These are phyloP conservation scores for Halcyon malimbica DNA, from an alignment of 2,113 vertebrate species.

Conservation along the genomic window DNA sequence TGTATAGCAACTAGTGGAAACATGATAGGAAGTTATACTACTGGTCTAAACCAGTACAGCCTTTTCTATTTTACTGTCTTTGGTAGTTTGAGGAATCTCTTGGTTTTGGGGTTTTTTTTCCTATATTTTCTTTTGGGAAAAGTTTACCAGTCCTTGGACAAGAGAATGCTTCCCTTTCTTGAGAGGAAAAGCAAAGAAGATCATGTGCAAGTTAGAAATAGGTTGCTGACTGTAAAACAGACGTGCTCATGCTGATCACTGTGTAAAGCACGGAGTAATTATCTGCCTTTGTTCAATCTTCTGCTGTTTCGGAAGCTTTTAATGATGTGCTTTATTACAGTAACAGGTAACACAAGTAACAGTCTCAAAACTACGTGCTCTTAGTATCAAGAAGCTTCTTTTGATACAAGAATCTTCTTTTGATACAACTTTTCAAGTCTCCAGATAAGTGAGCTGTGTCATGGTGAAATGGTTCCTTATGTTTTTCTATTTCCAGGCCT, in stretches of 20 bases:
- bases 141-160: not conserved
- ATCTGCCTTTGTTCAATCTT: not conserved
- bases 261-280: not conserved
- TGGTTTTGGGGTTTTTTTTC: not conserved
- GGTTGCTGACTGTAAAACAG: not conserved
- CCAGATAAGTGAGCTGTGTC: not conserved
- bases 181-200: not conserved
- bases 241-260: not conserved
- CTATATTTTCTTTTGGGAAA: not conserved
- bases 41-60: not conserved
- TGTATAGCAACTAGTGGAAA: not conserved
- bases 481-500: slow-evolving; percentile 75
- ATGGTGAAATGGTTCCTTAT: not conserved
- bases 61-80: not conserved
- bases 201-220: not conserved
- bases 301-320: not conserved
- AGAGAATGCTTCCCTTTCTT: not conserved
- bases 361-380: not conserved
- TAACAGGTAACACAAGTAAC: not conserved
- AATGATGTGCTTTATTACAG: not conserved
- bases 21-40: rapidly evolving
- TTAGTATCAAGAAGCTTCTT: not conserved
- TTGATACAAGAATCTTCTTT: not conserved
- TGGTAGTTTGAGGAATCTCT: not conserved
- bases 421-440: not conserved